Conservation (phyloP, 92 coral and sea anemone genomes). For the Palythoa grandiflora region DNA sequence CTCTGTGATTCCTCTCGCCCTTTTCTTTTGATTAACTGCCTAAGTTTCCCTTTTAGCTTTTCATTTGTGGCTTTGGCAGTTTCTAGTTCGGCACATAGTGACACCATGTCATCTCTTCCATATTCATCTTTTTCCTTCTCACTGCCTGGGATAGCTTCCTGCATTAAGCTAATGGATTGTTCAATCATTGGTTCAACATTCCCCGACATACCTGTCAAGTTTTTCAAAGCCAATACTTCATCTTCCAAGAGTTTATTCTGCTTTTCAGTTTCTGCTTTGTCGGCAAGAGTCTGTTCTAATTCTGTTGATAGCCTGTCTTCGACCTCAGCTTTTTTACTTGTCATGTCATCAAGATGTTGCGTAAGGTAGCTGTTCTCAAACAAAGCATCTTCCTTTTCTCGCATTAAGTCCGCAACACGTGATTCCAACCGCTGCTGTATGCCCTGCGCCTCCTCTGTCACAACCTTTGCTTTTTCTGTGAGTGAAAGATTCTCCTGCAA, state of each 20-base stretch:
- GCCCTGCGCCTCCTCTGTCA: slow-evolving; percentile 1
- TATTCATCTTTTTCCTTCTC: not conserved
- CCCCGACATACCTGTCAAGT: not conserved
- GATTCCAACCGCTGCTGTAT: slow-evolving; percentile 4
- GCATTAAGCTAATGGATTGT: slow-evolving; percentile 29
- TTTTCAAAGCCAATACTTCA: slow-evolving; percentile 14
- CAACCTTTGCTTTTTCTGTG: not conserved
- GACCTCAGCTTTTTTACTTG: slow-evolving; percentile 14
- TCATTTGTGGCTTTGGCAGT: slow-evolving; percentile 72
- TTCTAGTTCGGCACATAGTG: slow-evolving; percentile 58
- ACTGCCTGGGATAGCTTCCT: not conserved
- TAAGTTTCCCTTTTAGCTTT: slow-evolving; percentile 76
- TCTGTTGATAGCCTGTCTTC: slow-evolving; percentile 24
- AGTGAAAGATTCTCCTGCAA: slow-evolving; percentile 20
- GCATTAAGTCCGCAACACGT: slow-evolving; percentile 14
- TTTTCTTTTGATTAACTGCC: slow-evolving; percentile 70
- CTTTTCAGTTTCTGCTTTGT: slow-evolving; percentile 18
- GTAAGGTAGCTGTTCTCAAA: not conserved
- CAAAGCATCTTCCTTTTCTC: slow-evolving; percentile 5
- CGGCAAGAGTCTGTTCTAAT: not conserved
- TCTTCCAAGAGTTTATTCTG: not conserved
- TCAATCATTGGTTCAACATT: slow-evolving; percentile 22
- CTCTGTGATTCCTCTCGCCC: slow-evolving; percentile 58
- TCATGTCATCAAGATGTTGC: slow-evolving; percentile 21
- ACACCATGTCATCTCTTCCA: slow-evolving; percentile 6